Conservation (phyloP, 92 coral and sea anemone genomes). For the Galaxea fascicularis region DNA sequence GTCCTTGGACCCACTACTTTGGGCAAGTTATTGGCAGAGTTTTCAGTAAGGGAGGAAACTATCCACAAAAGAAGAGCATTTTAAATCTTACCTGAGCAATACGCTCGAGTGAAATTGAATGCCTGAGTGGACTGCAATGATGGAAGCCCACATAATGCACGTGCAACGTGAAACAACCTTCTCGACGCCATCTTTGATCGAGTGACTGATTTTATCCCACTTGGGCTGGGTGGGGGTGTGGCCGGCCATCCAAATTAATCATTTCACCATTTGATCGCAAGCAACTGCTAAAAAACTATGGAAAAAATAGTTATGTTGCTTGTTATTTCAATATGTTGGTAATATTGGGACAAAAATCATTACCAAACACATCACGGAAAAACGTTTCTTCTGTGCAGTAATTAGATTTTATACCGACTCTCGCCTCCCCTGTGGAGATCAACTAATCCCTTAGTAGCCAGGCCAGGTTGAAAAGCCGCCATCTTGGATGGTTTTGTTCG, state of each 20-base stretch:
- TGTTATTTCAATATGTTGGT: too few relatives aligned
- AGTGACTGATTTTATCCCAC: not conserved
- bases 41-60: not conserved
- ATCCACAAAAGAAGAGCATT: not conserved
- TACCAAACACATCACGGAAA: too few relatives aligned
- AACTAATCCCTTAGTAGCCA: slow-evolving; percentile 17
- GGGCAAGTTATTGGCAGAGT: not conserved
- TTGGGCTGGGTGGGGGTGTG: slow-evolving; percentile 47
- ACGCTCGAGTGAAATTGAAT: slow-evolving; percentile 53
- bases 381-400: too few relatives aligned
- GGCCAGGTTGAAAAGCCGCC: slow-evolving; percentile 21
- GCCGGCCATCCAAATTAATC: not conserved
- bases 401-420: not conserved
- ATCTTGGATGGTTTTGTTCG: not conserved
- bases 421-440: not conserved
- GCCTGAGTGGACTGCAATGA: slow-evolving; percentile 34
- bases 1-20: too few relatives aligned
- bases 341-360: too few relatives aligned
- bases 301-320: too few relatives aligned
- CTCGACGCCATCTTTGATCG: slow-evolving; percentile 80
- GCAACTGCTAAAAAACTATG: not conserved
- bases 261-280: not conserved
- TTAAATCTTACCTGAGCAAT: slow-evolving; percentile 76
- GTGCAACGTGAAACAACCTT: slow-evolving; percentile 73
- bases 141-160: slow-evolving; percentile 71